Conservation (phyloP, 2,113 vertebrate species). For the Anarrhichthys ocellatus region DNA sequence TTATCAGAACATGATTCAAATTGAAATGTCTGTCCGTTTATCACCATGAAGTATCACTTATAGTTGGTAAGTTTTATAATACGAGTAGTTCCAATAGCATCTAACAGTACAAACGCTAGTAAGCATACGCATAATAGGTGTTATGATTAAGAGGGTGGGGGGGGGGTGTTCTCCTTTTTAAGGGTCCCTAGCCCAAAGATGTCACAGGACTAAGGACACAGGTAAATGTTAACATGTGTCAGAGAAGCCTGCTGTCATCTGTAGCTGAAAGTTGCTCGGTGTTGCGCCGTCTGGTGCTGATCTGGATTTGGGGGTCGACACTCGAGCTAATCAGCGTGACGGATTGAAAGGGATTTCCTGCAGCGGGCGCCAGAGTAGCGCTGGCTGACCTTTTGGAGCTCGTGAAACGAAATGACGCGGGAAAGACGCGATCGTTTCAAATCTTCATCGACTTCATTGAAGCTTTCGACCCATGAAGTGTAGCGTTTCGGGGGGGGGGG, state of each 20-base stretch:
- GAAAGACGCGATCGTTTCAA: neutral
- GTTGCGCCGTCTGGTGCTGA: neutral
- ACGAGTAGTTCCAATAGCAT: too few relatives aligned
- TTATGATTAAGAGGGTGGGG: too few relatives aligned
- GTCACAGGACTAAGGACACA: constrained; percentile 19
- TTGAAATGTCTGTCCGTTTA: too few relatives aligned
- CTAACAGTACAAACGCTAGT: too few relatives aligned
- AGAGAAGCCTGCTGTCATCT: constrained; percentile 1
- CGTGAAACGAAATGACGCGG: neutral
- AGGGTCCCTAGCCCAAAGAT: too few relatives aligned
- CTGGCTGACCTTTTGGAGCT: constrained; percentile 6
- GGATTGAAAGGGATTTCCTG: constrained; percentile 44
- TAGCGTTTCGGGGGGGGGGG: neutral
- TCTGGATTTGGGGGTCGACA: constrained; percentile 26
- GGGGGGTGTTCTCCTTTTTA: too few relatives aligned
- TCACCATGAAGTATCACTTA: too few relatives aligned
- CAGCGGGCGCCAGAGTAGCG: constrained; percentile 6
- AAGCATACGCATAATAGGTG: too few relatives aligned
- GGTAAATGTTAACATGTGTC: neutral
- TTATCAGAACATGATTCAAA: too few relatives aligned
- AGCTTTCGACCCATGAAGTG: neutral
- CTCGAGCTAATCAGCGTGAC: constrained; percentile 26
- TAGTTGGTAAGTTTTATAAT: too few relatives aligned
- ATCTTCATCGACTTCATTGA: neutral
- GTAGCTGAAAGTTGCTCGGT: neutral